Conservation (phyloP, 2,113 vertebrate genomes). For the Tupaia tana region DNA sequence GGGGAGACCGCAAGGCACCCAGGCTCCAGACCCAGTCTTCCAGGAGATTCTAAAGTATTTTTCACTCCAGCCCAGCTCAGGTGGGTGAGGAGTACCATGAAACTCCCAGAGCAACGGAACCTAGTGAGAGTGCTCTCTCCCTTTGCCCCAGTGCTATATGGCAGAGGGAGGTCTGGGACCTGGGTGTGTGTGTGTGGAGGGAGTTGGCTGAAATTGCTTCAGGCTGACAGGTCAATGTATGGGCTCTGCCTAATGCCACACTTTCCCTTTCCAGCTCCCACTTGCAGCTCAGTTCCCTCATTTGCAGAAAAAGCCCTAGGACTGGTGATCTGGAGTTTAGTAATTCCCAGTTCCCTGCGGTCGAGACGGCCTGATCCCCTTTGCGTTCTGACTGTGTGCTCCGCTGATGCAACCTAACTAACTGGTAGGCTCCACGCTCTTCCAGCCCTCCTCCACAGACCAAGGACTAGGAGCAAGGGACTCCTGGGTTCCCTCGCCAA, state of each 20-base stretch:
- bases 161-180: not conserved
- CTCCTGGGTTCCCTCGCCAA: not conserved
- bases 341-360: not conserved
- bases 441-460: not conserved
- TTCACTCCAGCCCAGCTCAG: not conserved
- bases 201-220: not conserved
- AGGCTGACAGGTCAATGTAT: not conserved
- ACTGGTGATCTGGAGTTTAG: not conserved
- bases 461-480: not conserved
- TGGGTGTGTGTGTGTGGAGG: not conserved
- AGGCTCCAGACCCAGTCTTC: not conserved
- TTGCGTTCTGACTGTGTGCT: not conserved
- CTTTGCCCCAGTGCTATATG: rapidly evolving
- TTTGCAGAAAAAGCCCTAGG: not conserved
- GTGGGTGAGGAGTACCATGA: rapidly evolving
- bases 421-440: not conserved
- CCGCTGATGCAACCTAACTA: not conserved
- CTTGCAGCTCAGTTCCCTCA: not conserved
- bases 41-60: not conserved
- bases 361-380: too few relatives aligned
- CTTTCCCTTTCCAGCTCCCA: not conserved
- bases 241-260: not conserved
- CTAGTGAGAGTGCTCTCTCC: not conserved
- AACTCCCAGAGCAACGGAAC: not conserved
- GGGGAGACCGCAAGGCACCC: not conserved